Base-by-base conservation (phyloP, 2,888 invertebrate genomes). In the Camponotus fellah region DNA sequence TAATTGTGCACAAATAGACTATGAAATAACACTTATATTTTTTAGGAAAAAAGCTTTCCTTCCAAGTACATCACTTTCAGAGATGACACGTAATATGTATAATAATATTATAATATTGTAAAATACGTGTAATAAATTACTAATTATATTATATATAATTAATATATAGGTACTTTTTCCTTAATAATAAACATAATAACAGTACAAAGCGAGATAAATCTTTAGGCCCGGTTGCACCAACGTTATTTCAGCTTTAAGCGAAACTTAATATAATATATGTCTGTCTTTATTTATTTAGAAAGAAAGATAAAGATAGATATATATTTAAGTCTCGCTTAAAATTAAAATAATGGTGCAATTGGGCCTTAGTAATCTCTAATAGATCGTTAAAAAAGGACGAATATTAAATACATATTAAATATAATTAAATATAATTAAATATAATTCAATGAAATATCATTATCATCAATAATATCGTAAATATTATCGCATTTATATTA, bases 401-500 rank as follows among this genome's bases (percentile, higher is more conserved):
- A 34, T 34, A 37, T 46, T 32, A 34, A 26, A 26, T 26, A 26
- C 2, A 26, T 26, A 26, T 26, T 26, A 26, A 26, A 26, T 26
- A 26, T 26, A 26, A 26, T 26, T 26, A 26, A 26, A 8, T n/a
- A n/a, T n/a, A n/a, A 26, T 26, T 26, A 26, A 26, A 26, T 26
- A 26, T 26, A 26, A 26, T 26, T 26, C 1, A 26, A 8, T 34
- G 58, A 32, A 17, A 14, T n/a, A 21, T 37, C n/a, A 17, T 12
- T 58, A 21, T 65, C 14, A 12, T 17, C 34, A 17, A 76, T 76
- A 37, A 68, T 37, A 68, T 37, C 66, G 10, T 76, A n/a, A n/a
- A n/a, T n/a, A n/a, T 68, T 53, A 49, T 64, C 32, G n/a, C 43
- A n/a, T 34, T 75, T 14, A 9, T 43, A 4, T 6, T 62, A 37